Base-by-base conservation (phyloP, 2,888 invertebrate genomes). In the Physocephala rufipes region DNA sequence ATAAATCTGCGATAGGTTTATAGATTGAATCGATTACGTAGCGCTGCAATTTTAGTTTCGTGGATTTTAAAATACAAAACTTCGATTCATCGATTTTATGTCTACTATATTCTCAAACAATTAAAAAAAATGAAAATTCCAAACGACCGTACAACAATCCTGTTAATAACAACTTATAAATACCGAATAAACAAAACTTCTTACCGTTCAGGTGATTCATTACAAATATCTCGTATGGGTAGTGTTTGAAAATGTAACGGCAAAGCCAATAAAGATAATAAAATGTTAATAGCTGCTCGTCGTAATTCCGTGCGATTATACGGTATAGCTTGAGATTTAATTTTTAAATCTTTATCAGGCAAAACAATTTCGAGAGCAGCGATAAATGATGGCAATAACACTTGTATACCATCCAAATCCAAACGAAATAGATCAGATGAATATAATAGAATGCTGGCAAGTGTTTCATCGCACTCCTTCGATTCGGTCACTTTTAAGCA, bases 401-500 rank as follows among this genome's bases (percentile, higher is more conserved):
- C 93, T 84, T 96, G 91, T 1, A 96, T 94, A 0, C 99, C 98
- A 82, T 96, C 95, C 71, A 99, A 88, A 86, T 98, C 98, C 75
- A 97, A 87, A 65, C 94, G 90, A 83, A 99, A 94, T 72, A 99
- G 88, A 84, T 98, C 93, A 0, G 92, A 88, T 0, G 95, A 95
- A 85, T 96, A 94, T 62, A 93, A 88, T 71, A 98, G 88, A 81
- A 97, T 95, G 74, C 94, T 95, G 47, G 95, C 93, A 80, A 97
- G 87, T n/a, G 93, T 92, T 85, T 94, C 93, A 19, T 91, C 90
- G 78, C 91, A 91, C 82, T 91, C 91, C 28, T 83, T 90, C n/a
- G 89, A 88, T 81, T 90, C 89, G 64, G 90, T 88, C 77, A 91
- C 89, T 78, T 91, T 88, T 26, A 97, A 89, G 0, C 97, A 97